Percentiles rank a stretch among this genome's conserved stretches.
phyloP scores from a whole-genome alignment of 2,113 vertebrate genomes.

The Prietella phreatophila region DNA sequence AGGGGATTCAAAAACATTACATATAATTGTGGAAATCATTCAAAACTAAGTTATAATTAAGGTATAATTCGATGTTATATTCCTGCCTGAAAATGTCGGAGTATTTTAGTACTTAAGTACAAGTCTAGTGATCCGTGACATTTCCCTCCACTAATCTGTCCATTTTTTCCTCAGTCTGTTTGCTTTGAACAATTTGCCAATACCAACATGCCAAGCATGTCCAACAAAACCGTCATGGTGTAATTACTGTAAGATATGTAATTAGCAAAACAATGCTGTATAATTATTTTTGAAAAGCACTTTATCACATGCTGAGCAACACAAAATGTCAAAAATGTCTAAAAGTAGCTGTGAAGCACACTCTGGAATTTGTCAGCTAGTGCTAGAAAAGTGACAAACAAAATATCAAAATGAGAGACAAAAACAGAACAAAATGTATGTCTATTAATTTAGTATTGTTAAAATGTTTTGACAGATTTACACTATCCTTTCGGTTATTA shows the following conservation, averaged over 20 bases:
- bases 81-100: neutral
- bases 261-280: conserved; percentile 17
- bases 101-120: neutral
- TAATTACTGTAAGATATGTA: conserved; percentile 1
- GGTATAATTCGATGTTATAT: neutral
- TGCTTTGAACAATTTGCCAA: neutral
- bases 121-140: neutral
- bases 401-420: neutral
- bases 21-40: neutral
- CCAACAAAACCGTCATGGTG: neutral
- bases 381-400: neutral
- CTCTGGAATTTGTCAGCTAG: neutral
- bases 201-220: neutral
- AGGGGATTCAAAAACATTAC: neutral
- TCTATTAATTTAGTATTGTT: neutral
- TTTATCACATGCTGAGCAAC: neutral
- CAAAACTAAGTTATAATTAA: neutral
- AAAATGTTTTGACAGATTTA: neutral
- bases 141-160: neutral
- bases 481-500: neutral
- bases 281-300: neutral
- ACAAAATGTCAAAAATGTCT: neutral
- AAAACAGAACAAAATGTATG: neutral
- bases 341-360: conserved; percentile 11
- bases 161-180: neutral